These are phyloP conservation scores for Trachurus trachurus DNA, from an alignment of 2,797 vertebrate genomes.

Conservation along the genomic window DNA sequence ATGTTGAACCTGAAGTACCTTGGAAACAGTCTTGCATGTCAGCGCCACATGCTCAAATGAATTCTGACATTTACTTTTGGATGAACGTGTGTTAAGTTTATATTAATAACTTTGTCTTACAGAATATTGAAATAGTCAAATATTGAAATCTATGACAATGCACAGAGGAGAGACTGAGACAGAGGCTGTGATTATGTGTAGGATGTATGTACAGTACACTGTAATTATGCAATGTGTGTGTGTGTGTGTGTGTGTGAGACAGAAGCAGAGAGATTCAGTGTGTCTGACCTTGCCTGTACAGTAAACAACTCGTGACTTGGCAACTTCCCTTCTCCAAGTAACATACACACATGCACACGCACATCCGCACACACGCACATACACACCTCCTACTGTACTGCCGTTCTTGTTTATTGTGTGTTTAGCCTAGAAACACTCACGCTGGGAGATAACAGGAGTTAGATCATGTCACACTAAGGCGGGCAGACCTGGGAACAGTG, in stretches of 20 bases:
- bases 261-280: slow-evolving; percentile 21
- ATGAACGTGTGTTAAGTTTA: background rate
- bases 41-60: background rate
- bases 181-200: slow-evolving; percentile 21
- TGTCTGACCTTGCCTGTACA: slow-evolving; percentile 54
- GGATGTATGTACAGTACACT: slow-evolving; percentile 6
- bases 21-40: background rate
- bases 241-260: slow-evolving; percentile 19
- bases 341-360: slow-evolving; percentile 2
- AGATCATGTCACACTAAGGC: slow-evolving; percentile 15
- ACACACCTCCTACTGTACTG: slow-evolving; percentile 40
- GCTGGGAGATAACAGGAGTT: slow-evolving; percentile 21
- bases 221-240: slow-evolving; percentile 42
- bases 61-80: background rate
- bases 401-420: slow-evolving; percentile 25
- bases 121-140: background rate
- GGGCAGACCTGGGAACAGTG: background rate
- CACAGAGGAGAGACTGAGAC: slow-evolving; percentile 3
- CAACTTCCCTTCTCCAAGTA: slow-evolving; percentile 35
- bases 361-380: background rate
- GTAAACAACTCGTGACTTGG: slow-evolving; percentile 74
- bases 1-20: too few relatives aligned
- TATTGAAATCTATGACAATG: background rate
- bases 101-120: background rate
- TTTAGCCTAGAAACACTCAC: slow-evolving; percentile 37